A percentile compares a stretch with the other conserved stretches of the same genome.
These are phyloP conservation scores for Tinea trinotella DNA, from an alignment of 2,888 invertebrate species.

Conservation along the genomic window DNA sequence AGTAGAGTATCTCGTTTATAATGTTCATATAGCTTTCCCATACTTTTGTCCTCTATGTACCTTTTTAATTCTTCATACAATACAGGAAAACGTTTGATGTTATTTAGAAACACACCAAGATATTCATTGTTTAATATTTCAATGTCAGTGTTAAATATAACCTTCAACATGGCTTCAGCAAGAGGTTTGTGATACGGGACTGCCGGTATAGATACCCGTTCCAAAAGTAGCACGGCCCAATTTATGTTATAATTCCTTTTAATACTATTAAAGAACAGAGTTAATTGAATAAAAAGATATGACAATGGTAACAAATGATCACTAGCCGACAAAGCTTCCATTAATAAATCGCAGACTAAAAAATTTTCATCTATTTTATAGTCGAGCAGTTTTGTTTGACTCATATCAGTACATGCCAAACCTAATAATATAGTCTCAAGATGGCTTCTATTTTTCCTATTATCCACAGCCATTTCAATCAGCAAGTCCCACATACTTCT, in stretches of 20 bases:
- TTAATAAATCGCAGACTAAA: constrained; percentile 40
- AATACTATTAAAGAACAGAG: constrained; percentile 33
- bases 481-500: constrained; percentile 37
- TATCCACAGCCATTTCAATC: constrained; percentile 43
- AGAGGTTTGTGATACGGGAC: constrained; percentile 39
- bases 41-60: background rate
- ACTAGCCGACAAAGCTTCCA: constrained; percentile 41
- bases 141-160: constrained; percentile 37
- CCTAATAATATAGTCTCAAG: constrained; percentile 8
- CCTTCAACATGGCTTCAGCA: constrained; percentile 33
- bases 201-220: constrained; percentile 47
- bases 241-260: constrained; percentile 30
- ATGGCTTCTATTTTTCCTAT: background rate
- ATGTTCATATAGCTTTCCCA: too few species aligned
- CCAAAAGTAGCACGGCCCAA: constrained; percentile 39
- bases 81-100: background rate
- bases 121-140: constrained; percentile 29
- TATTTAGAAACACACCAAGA: background rate
- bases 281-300: constrained; percentile 41
- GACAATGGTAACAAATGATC: constrained; percentile 56
- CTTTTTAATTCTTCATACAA: background rate
- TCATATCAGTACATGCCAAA: constrained; percentile 23
- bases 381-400: constrained; percentile 30
- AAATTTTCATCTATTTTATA: constrained; percentile 21
- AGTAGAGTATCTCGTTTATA: too few species aligned